Evolutionary conservation across 2,113 vertebrate genomes (phyloP).

Genomic region (Prionailurus viverrinus): DNA sequence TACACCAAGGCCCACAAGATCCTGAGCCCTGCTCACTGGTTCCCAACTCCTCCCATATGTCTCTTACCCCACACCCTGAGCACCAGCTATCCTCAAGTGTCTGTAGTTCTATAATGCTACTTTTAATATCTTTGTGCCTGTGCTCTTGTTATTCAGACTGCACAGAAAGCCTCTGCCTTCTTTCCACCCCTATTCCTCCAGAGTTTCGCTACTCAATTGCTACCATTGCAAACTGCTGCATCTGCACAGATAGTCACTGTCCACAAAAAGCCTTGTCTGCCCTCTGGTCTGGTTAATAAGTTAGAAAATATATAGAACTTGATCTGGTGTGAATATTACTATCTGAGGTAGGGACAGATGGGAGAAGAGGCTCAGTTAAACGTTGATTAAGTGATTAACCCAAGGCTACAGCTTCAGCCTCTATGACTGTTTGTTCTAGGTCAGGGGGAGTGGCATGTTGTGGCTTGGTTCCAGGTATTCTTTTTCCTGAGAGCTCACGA

Average conservation of each 20-base stretch:
- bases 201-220: background rate
- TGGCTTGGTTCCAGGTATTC: background rate
- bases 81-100: background rate
- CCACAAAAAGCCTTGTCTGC: background rate
- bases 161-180: background rate
- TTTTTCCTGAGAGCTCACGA: background rate
- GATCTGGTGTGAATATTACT: background rate
- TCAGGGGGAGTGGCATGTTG: background rate
- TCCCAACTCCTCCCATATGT: background rate
- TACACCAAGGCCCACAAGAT: background rate
- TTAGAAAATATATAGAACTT: background rate
- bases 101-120: background rate
- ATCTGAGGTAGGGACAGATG: accelerated
- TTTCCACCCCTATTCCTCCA: background rate
- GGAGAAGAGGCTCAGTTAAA: background rate
- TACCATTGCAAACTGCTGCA: background rate
- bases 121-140: background rate
- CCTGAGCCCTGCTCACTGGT: background rate
- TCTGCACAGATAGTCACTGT: background rate
- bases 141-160: background rate
- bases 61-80: background rate
- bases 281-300: background rate
- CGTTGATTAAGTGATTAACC: background rate
- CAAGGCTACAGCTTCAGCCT: background rate
- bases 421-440: background rate